A percentile compares a stretch with the other conserved stretches of the same genome.
phyloP scores from a whole-genome alignment of 2,113 vertebrate genomes.

The Mormoops blainvillei region DNA sequence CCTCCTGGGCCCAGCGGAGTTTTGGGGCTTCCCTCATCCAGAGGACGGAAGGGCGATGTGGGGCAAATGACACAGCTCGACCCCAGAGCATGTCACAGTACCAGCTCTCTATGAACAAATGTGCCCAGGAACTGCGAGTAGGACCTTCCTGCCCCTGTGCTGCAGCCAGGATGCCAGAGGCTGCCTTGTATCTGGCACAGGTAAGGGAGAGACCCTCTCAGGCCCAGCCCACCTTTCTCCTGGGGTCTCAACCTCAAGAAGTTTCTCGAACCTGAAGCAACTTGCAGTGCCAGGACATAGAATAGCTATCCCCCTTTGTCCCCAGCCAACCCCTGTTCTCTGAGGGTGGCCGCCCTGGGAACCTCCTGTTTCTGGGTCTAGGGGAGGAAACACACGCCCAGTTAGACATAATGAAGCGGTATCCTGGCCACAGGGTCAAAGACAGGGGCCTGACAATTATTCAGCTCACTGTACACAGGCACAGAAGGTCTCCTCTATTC shows the following conservation, averaged over 20 bases:
- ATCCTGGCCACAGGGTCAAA: slow-evolving; percentile 21
- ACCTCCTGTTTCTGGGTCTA: not conserved
- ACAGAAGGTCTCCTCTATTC: not conserved
- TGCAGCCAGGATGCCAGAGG: not conserved
- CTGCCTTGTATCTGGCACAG: not conserved
- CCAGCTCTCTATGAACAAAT: not conserved
- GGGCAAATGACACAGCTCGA: not conserved
- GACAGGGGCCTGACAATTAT: not conserved
- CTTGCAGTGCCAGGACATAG: not conserved
- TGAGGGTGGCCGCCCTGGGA: not conserved
- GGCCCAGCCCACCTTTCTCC: not conserved
- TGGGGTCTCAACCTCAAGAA: not conserved
- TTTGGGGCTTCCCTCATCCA: not conserved
- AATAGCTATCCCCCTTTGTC: not conserved
- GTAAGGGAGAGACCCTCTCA: not conserved
- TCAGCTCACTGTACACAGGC: not conserved
- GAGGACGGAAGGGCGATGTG: not conserved
- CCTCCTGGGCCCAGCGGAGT: not conserved
- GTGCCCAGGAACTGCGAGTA: not conserved
- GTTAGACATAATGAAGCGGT: not conserved
- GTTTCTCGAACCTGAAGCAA: slow-evolving; percentile 3
- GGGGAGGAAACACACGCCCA: slow-evolving; percentile 42
- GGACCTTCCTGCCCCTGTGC: not conserved
- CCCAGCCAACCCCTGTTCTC: not conserved
- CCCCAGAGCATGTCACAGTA: not conserved